Conservation (phyloP, 2,797 vertebrate genomes). For the Alauda arvensis region DNA sequence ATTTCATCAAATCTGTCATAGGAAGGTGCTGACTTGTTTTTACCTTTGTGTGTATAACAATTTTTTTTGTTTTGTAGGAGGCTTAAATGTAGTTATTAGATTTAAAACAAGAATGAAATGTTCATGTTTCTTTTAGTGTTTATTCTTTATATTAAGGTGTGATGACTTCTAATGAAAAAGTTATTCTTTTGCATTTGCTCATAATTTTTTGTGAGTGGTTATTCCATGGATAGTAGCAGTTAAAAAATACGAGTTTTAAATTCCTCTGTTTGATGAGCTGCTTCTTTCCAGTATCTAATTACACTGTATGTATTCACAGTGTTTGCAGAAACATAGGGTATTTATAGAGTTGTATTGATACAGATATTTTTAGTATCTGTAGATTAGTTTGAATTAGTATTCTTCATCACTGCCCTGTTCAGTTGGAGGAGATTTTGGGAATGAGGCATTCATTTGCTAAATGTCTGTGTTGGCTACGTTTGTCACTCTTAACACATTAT, state of each 20-base stretch:
- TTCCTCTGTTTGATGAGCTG: background rate
- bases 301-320: background rate
- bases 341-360: background rate
- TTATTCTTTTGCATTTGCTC: background rate
- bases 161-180: background rate
- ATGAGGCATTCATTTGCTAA: background rate
- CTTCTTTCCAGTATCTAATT: background rate
- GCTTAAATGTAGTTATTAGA: background rate
- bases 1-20: background rate
- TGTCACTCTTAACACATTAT: background rate
- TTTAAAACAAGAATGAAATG: background rate
- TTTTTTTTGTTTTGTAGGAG: background rate
- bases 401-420: conserved; percentile 13
- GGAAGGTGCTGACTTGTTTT: background rate
- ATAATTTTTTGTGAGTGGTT: background rate
- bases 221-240: background rate
- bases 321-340: background rate
- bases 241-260: background rate
- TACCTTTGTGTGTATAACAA: background rate
- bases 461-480: background rate
- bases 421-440: conserved; percentile 8
- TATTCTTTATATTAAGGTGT: background rate
- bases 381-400: conserved; percentile 10
- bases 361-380: conserved; percentile 17
- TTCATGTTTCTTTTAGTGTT: background rate